phyloP scores from a whole-genome alignment of 2,113 vertebrate species.

The Notechis scutatus region DNA sequence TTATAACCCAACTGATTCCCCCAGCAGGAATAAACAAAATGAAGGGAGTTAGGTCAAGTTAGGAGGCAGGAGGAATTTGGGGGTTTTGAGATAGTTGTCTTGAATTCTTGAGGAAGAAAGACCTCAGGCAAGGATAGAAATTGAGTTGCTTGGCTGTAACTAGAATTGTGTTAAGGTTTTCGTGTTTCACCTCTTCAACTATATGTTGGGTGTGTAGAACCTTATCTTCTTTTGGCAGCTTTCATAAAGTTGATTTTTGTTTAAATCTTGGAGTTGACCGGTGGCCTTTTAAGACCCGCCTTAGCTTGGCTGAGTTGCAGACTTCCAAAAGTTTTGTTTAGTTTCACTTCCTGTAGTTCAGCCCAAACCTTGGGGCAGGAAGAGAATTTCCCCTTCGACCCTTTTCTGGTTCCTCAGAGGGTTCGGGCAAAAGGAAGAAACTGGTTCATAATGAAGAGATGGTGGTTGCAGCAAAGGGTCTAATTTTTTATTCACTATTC shows the following conservation, averaged over 20 bases:
- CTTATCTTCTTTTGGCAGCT: background rate
- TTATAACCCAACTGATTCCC: background rate
- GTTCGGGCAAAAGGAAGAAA: background rate
- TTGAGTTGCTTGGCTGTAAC: background rate
- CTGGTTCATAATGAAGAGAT: background rate
- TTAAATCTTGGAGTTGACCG: background rate
- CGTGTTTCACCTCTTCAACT: background rate
- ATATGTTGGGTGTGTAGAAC: background rate
- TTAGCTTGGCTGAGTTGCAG: background rate
- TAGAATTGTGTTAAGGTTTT: background rate
- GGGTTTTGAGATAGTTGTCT: background rate
- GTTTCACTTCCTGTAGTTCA: background rate
- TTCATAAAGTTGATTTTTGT: background rate
- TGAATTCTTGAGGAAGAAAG: background rate
- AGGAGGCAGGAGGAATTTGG: background rate
- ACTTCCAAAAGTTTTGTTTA: background rate
- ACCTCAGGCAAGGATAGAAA: background rate
- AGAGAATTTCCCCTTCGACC: background rate
- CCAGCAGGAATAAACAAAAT: background rate
- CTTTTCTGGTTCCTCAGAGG: background rate
- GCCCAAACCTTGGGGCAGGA: background rate
- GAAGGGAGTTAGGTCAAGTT: background rate
- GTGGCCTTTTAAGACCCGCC: background rate
- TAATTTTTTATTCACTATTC: background rate
- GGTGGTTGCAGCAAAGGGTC: background rate